These are phyloP conservation scores for Heterohyrax brucei DNA, from an alignment of 2,797 vertebrate species.

Conservation along the genomic window DNA sequence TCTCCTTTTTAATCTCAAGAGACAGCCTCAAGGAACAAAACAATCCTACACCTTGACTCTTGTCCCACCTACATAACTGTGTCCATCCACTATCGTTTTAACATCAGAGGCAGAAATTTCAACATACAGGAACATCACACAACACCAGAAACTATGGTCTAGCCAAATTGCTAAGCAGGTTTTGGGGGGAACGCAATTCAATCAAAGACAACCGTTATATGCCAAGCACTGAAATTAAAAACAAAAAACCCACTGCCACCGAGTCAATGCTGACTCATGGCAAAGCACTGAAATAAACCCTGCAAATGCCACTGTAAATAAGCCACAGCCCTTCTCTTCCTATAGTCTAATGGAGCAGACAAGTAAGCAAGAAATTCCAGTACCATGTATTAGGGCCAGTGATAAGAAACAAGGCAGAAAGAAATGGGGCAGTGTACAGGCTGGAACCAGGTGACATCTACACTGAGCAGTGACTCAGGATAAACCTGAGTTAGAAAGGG, in stretches of 20 bases:
- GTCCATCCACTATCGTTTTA: too few species aligned
- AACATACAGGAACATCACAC: too few species aligned
- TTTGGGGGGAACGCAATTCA: too few species aligned
- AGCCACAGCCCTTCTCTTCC: neutral
- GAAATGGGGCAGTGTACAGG: neutral
- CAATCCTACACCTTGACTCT: too few species aligned
- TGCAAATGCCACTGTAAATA: neutral
- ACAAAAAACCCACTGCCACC: too few species aligned
- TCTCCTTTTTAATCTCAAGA: too few species aligned
- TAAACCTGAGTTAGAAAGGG: slow-evolving; percentile 2
- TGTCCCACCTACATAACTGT: too few species aligned
- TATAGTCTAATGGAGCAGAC: neutral
- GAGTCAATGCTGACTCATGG: too few species aligned
- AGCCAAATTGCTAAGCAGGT: too few species aligned
- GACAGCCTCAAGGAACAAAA: too few species aligned
- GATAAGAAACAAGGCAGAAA: neutral
- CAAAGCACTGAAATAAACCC: neutral
- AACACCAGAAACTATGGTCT: too few species aligned
- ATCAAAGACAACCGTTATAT: neutral
- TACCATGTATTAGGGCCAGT: neutral
- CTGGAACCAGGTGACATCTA: neutral
- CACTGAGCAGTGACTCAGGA: neutral
- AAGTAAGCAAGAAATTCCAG: slow-evolving; percentile 32
- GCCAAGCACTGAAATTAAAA: neutral
- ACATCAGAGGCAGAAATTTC: too few species aligned